Conservation (phyloP, 2,888 invertebrate species). For the Sinotaia quadrata region DNA sequence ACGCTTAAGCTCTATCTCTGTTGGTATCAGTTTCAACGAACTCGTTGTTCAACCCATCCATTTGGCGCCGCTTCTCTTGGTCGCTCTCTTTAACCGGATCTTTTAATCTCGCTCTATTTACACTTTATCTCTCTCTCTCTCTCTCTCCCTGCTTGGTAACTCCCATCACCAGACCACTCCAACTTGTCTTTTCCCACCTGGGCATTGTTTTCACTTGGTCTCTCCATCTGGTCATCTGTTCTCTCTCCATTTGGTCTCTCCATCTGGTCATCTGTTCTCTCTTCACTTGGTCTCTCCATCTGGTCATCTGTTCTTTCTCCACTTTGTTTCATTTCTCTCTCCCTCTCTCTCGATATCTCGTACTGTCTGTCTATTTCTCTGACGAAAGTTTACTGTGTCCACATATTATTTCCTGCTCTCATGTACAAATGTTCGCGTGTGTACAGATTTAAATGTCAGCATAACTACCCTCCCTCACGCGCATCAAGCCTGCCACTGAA, state of each 20-base stretch:
- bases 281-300: no score
- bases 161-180: neutral
- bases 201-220: neutral
- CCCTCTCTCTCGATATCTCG: slow-evolving; percentile 1
- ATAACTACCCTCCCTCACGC: no score
- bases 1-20: no score
- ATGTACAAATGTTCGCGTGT: no score
- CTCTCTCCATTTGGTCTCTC: neutral
- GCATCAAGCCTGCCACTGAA: no score
- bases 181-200: neutral
- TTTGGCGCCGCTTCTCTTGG: neutral
- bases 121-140: neutral
- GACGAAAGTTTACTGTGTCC: no score
- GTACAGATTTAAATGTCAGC: no score
- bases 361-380: no score
- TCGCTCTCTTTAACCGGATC: neutral
- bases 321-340: neutral
- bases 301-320: neutral
- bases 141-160: no score
- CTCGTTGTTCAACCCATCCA: neutral
- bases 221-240: neutral
- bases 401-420: no score
- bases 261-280: neutral
- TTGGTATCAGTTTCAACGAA: no score
- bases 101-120: neutral